These are phyloP conservation scores for Leiothrix lutea DNA, from an alignment of 2,113 vertebrate species.

Conservation along the genomic window DNA sequence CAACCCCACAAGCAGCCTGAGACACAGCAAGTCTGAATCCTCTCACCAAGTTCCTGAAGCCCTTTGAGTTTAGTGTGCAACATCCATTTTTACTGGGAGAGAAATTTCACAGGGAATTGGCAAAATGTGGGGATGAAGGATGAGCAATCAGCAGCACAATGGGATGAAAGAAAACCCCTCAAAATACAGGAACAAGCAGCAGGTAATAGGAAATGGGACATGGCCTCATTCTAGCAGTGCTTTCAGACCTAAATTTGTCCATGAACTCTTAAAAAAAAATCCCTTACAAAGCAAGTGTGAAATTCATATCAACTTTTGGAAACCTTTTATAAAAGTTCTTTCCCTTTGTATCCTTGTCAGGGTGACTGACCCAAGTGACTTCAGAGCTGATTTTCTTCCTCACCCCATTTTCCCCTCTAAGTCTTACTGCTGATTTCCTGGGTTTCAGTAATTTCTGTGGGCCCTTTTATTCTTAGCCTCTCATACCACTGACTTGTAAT, in stretches of 20 bases:
- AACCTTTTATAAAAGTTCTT: background rate
- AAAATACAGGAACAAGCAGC: background rate
- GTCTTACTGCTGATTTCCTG: background rate
- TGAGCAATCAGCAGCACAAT: background rate
- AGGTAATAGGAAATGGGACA: background rate
- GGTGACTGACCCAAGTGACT: background rate
- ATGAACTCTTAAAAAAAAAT: background rate
- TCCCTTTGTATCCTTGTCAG: background rate
- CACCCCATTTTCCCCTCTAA: background rate
- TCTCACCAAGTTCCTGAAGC: background rate
- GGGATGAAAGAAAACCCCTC: background rate
- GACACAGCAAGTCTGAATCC: background rate
- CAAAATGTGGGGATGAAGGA: background rate
- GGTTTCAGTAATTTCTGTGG: background rate
- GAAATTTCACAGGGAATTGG: conserved; percentile 3
- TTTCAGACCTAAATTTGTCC: background rate
- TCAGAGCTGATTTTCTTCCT: background rate
- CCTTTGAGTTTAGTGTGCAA: background rate
- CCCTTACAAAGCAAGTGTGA: background rate
- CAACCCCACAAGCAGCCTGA: background rate
- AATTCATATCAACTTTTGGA: background rate
- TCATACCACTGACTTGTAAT: background rate
- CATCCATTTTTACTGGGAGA: background rate
- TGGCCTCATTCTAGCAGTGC: background rate
- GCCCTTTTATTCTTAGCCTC: background rate